Evolutionary conservation across 2,113 vertebrate species (phyloP).

Genomic region (Penelope pileata): DNA sequence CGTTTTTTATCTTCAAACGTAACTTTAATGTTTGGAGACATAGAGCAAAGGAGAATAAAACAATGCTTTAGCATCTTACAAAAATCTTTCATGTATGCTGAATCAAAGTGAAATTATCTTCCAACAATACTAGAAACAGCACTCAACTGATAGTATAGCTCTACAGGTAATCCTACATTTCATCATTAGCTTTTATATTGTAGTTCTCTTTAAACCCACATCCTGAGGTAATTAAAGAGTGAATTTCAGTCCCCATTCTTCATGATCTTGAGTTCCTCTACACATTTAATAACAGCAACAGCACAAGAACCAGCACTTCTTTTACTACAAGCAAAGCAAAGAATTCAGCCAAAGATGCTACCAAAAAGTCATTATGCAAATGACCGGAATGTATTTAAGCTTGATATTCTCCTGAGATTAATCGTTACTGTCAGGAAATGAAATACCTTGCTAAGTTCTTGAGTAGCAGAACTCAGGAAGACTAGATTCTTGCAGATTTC

Average conservation of each 20-base stretch:
- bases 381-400: background rate
- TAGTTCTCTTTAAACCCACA: background rate
- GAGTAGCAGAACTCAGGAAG: background rate
- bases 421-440: background rate
- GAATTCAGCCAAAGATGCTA: background rate
- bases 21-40: slow-evolving; percentile 70
- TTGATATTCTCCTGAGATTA: background rate
- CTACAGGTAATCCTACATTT: background rate
- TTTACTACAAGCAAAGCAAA: background rate
- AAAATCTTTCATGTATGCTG: background rate
- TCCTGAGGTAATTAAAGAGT: background rate
- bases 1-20: slow-evolving; percentile 98
- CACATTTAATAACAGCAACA: background rate
- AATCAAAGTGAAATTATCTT: background rate
- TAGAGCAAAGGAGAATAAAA: background rate
- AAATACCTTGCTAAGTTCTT: background rate
- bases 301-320: background rate
- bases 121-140: background rate
- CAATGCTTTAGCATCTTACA: background rate
- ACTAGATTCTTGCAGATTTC: background rate
- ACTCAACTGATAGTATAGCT: background rate
- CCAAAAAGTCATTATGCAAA: background rate
- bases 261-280: background rate
- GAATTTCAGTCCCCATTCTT: background rate
- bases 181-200: background rate